These are phyloP conservation scores for Megalops atlanticus DNA, from an alignment of 2,113 vertebrate species.

Conservation along the genomic window DNA sequence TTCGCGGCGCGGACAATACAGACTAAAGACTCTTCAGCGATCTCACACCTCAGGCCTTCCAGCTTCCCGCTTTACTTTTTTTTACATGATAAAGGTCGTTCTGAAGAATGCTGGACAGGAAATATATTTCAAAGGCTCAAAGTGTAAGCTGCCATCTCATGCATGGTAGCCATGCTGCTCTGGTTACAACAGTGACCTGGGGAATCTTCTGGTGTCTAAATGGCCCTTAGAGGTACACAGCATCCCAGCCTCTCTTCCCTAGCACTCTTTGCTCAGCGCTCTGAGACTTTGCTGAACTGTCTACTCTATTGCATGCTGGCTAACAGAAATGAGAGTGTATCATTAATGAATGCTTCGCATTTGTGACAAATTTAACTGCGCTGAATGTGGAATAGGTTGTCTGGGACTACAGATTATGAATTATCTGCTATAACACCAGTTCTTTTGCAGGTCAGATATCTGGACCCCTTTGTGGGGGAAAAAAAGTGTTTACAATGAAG, in stretches of 20 bases:
- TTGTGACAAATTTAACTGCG: not conserved
- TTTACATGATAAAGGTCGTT: too few species aligned
- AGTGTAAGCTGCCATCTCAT: not conserved
- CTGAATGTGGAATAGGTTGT: not conserved
- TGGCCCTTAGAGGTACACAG: not conserved
- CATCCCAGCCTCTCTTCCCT: not conserved
- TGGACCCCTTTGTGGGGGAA: not conserved
- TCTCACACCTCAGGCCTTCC: not conserved
- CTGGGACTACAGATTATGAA: slow-evolving; percentile 10
- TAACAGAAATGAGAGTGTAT: not conserved
- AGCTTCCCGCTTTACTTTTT: not conserved
- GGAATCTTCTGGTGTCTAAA: not conserved
- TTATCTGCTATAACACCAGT: not conserved
- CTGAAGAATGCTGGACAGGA: not conserved
- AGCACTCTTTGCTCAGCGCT: not conserved
- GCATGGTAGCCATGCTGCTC: not conserved
- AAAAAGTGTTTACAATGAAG: not conserved
- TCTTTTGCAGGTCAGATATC: not conserved
- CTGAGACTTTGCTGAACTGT: not conserved
- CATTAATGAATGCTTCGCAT: slow-evolving; percentile 15
- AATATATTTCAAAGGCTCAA: not conserved
- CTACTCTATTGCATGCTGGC: not conserved
- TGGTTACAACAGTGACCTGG: not conserved
- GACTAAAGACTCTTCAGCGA: not conserved
- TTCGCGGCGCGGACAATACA: not conserved